Percentiles rank a stretch among this genome's conserved stretches.
Conservation (phyloP, 2,888 invertebrate genomes). For the Amorpha juglandis region DNA sequence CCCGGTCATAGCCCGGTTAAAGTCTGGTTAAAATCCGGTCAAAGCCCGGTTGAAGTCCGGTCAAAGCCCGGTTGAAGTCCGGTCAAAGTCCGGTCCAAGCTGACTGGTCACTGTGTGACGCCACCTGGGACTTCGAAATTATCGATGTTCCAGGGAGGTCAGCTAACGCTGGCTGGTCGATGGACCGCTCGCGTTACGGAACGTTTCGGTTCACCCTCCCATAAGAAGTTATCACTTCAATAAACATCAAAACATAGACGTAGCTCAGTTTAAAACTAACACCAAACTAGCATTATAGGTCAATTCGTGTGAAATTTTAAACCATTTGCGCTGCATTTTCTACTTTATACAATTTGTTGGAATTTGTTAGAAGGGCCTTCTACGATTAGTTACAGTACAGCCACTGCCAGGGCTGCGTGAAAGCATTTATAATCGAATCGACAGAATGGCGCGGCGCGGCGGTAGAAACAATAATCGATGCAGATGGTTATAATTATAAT, state of each 20-base stretch:
- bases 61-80: too few relatives aligned
- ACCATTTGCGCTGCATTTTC: neutral
- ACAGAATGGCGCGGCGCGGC: neutral
- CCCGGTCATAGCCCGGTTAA: too few relatives aligned
- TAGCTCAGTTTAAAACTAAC: neutral
- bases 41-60: too few relatives aligned
- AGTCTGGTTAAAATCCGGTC: too few relatives aligned
- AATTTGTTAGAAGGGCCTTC: neutral
- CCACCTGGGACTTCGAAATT: too few relatives aligned
- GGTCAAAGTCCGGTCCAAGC: too few relatives aligned
- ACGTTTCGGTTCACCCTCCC: too few relatives aligned
- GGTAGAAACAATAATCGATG: neutral
- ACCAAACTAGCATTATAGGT: neutral
- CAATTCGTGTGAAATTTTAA: neutral
- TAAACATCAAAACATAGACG: neutral
- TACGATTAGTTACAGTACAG: slow-evolving; percentile 6
- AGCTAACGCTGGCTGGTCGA: too few relatives aligned
- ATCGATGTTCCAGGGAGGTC: too few relatives aligned
- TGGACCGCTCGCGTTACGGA: too few relatives aligned
- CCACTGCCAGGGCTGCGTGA: slow-evolving; percentile 1
- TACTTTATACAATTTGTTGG: neutral
- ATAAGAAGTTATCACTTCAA: too few relatives aligned
- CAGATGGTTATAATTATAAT: neutral
- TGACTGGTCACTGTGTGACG: too few relatives aligned
- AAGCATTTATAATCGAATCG: slow-evolving; percentile 13